Conservation (phyloP, 2,888 invertebrate genomes). For the Carpatolechia fugitivella region DNA sequence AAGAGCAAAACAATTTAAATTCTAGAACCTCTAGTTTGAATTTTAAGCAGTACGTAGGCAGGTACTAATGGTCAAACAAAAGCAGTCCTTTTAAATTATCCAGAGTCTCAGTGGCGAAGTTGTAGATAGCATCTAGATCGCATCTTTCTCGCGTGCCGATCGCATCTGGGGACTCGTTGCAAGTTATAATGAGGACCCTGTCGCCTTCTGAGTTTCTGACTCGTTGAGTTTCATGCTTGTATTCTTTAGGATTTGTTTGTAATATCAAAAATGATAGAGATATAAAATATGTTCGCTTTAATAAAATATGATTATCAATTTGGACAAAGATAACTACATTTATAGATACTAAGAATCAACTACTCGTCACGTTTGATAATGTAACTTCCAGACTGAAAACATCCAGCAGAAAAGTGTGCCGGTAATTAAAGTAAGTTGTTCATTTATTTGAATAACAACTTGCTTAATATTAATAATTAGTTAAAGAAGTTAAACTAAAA, state of each 20-base stretch:
- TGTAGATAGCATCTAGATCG: slow-evolving; percentile 58
- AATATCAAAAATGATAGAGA: too few species aligned
- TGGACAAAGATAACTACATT: too few species aligned
- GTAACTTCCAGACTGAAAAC: not conserved
- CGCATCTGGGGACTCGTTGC: slow-evolving; percentile 48
- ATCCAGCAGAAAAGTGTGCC: not conserved
- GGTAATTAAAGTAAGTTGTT: slow-evolving; percentile 6
- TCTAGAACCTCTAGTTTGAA: slow-evolving; percentile 2
- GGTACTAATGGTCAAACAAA: slow-evolving; percentile 15
- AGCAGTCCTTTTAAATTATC: slow-evolving; percentile 17
- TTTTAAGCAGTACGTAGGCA: slow-evolving; percentile 10
- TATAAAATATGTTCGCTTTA: too few species aligned
- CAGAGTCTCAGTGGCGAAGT: slow-evolving; percentile 21
- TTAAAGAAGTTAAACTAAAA: not conserved
- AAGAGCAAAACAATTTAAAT: not conserved
- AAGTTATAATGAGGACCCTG: slow-evolving; percentile 54
- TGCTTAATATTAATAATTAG: not conserved
- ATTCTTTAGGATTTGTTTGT: not conserved
- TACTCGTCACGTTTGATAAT: too few species aligned
- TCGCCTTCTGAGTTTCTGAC: slow-evolving; percentile 16
- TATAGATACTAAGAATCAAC: too few species aligned
- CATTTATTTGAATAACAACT: not conserved
- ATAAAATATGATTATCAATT: too few species aligned
- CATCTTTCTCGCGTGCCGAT: slow-evolving; percentile 69
- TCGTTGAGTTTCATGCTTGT: slow-evolving; percentile 11